phyloP scores from a whole-genome alignment of 2,113 vertebrate species.

The Setophaga petechia region DNA sequence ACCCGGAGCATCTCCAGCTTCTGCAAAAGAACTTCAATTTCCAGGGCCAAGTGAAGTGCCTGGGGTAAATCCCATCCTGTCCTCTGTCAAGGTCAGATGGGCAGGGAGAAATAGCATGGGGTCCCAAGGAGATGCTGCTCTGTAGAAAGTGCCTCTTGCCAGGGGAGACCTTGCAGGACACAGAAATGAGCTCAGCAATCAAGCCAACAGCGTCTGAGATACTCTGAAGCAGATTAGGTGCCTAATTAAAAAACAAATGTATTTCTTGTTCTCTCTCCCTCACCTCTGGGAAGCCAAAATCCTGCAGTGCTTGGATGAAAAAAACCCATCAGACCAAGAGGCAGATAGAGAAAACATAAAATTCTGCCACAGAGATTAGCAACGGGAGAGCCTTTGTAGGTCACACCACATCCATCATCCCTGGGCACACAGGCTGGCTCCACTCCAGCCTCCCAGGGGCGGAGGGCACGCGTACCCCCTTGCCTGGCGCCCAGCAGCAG shows the following conservation, averaged over 20 bases:
- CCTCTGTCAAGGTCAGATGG: slow-evolving; percentile 60
- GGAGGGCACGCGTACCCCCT: accelerated
- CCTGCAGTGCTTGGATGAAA: slow-evolving; percentile 17
- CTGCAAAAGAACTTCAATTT: not conserved
- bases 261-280: not conserved
- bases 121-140: not conserved
- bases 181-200: not conserved
- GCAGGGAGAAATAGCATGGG: accelerated
- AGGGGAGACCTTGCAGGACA: not conserved
- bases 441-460: not conserved
- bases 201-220: not conserved
- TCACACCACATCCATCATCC: slow-evolving; percentile 22
- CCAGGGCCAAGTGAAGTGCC: not conserved
- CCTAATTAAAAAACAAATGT: not conserved
- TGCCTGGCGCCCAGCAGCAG: accelerated
- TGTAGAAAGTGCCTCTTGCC: not conserved
- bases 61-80: not conserved
- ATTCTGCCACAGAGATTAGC: slow-evolving; percentile 50
- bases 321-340: not conserved
- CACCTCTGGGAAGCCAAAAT: slow-evolving; percentile 45
- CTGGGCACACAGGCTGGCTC: not conserved
- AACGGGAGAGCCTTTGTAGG: slow-evolving; percentile 38
- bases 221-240: not conserved
- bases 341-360: not conserved
- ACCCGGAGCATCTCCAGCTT: not conserved